These are phyloP conservation scores for Pelecanoides urinatrix DNA, from an alignment of 2,113 vertebrate species.

Conservation along the genomic window DNA sequence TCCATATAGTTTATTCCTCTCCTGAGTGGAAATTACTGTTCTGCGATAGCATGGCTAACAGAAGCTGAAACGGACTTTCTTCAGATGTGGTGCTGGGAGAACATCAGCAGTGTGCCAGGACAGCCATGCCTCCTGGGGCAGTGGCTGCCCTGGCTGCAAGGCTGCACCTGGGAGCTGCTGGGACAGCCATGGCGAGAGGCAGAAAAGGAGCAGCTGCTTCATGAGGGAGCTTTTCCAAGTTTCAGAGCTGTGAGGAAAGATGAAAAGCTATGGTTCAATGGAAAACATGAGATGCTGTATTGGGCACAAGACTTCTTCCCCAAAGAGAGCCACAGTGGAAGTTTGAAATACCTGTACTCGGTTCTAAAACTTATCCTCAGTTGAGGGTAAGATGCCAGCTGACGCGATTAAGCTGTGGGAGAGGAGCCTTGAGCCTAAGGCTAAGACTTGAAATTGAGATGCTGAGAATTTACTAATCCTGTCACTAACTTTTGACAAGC, in stretches of 20 bases:
- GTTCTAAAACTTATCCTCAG: background rate
- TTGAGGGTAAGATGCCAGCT: background rate
- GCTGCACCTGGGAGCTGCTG: background rate
- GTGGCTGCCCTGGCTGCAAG: rapidly evolving
- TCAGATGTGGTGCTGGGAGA: background rate
- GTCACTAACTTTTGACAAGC: background rate
- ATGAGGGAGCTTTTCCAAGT: background rate
- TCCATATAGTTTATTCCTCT: background rate
- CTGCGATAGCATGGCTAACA: background rate
- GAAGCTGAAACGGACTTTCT: background rate
- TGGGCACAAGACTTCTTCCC: background rate
- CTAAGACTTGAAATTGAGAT: background rate
- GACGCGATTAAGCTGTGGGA: background rate
- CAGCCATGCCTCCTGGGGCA: background rate
- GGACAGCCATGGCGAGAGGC: background rate
- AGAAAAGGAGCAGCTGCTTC: background rate
- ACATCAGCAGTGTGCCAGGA: background rate
- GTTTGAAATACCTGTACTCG: background rate
- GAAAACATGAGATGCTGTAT: background rate
- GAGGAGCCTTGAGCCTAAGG: background rate
- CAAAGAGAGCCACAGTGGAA: background rate
- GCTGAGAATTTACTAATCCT: background rate
- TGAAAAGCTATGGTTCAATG: background rate
- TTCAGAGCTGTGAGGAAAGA: background rate
- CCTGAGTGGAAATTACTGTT: background rate